A percentile compares a stretch with the other conserved stretches of the same genome.
Conservation (phyloP, 1,140 invertebrate species). For the Drosophila virilis region DNA sequence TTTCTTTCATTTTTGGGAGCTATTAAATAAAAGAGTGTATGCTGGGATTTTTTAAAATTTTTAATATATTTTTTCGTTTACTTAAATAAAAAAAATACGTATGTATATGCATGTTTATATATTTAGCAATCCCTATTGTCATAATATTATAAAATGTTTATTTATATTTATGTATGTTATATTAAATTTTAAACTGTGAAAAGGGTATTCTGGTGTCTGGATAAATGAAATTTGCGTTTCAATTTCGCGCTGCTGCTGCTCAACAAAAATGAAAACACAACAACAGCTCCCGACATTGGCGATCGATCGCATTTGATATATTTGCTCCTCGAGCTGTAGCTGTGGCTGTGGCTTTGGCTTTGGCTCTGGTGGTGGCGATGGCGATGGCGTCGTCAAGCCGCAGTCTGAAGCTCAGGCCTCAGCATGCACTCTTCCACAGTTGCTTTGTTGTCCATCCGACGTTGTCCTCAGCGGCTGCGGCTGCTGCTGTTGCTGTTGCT, state of each 20-base stretch:
- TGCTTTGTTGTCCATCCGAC: constrained; percentile 74
- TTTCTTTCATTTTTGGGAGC: too few species aligned
- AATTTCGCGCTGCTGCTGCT: constrained; percentile 11
- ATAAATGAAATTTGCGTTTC: not conserved
- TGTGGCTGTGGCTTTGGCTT: constrained; percentile 18
- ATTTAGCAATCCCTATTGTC: too few species aligned
- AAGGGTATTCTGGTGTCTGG: constrained; percentile 13
- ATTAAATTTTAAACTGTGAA: too few species aligned
- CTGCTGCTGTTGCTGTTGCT: constrained; percentile 38
- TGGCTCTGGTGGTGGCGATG: constrained; percentile 34
- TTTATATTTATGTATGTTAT: too few species aligned
- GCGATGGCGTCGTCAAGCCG: constrained; percentile 66
- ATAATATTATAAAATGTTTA: too few species aligned
- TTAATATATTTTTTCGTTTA: too few species aligned
- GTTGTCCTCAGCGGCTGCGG: constrained; percentile 32
- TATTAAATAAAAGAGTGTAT: too few species aligned
- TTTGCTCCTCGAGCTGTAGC: constrained; percentile 74
- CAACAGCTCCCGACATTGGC: constrained; percentile 76
- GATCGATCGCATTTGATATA: constrained; percentile 84
- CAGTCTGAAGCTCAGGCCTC: constrained; percentile 27
- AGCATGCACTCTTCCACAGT: constrained; percentile 49
- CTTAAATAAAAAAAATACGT: too few species aligned
- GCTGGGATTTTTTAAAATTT: too few species aligned
- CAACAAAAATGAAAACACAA: constrained; percentile 48
- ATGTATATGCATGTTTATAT: too few species aligned